Evolutionary conservation across 1,140 invertebrate genomes (phyloP).

Genomic region (Tetramorium simillimum): DNA sequence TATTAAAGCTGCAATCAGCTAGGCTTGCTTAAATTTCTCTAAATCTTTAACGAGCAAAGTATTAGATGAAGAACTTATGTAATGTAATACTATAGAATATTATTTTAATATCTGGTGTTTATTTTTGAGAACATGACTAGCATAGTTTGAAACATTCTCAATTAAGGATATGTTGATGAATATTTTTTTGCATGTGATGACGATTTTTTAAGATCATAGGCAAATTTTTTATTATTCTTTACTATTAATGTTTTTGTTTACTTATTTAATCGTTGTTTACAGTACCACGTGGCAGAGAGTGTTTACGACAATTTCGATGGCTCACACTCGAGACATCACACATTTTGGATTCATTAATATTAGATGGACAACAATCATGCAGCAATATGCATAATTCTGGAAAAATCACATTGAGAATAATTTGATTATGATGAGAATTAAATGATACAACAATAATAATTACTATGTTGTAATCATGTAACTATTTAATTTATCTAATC

Average conservation of each 20-base stretch:
- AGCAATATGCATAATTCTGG: background rate
- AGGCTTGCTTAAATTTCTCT: constrained; percentile 30
- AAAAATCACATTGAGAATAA: constrained; percentile 22
- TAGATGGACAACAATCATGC: background rate
- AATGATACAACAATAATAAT: background rate
- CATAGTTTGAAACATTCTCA: constrained; percentile 8
- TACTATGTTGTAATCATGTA: constrained; percentile 7
- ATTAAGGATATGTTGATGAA: background rate
- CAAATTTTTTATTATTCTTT: background rate
- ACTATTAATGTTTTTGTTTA: background rate
- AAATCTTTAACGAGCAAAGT: constrained; percentile 1
- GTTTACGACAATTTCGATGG: background rate
- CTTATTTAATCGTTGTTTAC: background rate
- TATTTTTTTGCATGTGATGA: background rate
- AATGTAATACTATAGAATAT: background rate
- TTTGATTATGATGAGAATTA: too few species aligned
- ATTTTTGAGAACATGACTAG: background rate
- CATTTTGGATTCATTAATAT: constrained; percentile 26
- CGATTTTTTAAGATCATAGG: background rate
- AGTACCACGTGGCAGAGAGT: background rate
- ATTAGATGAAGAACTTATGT: background rate
- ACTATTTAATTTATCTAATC: constrained; percentile 25
- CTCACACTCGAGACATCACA: background rate
- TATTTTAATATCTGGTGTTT: constrained; percentile 15
- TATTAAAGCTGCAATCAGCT: constrained; percentile 9